These are phyloP conservation scores for Eospalax fontanierii DNA, from an alignment of 2,797 vertebrate genomes.

Conservation along the genomic window DNA sequence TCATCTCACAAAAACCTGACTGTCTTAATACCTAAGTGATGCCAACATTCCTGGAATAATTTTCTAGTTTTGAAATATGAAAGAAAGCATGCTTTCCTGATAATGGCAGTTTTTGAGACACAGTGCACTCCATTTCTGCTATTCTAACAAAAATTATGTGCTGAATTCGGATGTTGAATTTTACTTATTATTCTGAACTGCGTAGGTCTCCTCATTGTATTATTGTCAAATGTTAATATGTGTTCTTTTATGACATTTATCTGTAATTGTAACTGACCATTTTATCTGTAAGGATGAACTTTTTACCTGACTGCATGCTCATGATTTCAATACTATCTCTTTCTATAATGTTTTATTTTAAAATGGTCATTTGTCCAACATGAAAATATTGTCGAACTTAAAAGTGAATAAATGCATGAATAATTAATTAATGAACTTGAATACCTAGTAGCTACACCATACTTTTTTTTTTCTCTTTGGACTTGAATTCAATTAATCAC, in stretches of 20 bases:
- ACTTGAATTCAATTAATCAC: background rate
- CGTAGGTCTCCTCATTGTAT: background rate
- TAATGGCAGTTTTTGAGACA: too few relatives aligned
- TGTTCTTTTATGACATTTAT: background rate
- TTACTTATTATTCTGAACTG: background rate
- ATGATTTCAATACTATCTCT: background rate
- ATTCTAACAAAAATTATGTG: background rate
- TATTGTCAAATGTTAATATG: background rate
- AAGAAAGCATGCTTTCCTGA: too few relatives aligned
- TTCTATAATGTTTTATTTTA: background rate
- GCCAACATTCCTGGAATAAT: too few relatives aligned
- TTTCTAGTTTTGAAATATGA: too few relatives aligned
- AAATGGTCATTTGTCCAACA: background rate
- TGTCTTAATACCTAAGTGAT: too few relatives aligned
- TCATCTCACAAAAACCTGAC: too few relatives aligned
- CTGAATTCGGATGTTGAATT: background rate
- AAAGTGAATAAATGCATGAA: background rate
- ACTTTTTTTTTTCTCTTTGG: background rate
- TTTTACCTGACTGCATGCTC: background rate
- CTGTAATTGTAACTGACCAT: background rate
- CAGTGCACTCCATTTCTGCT: background rate
- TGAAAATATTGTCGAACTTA: background rate
- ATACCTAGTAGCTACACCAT: background rate
- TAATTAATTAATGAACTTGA: background rate
- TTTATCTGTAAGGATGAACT: background rate